Percentiles rank a stretch among this genome's conserved stretches.
These are phyloP conservation scores for Disparrhopalites patrizii DNA, from an alignment of 2,888 invertebrate genomes.

Conservation along the genomic window DNA sequence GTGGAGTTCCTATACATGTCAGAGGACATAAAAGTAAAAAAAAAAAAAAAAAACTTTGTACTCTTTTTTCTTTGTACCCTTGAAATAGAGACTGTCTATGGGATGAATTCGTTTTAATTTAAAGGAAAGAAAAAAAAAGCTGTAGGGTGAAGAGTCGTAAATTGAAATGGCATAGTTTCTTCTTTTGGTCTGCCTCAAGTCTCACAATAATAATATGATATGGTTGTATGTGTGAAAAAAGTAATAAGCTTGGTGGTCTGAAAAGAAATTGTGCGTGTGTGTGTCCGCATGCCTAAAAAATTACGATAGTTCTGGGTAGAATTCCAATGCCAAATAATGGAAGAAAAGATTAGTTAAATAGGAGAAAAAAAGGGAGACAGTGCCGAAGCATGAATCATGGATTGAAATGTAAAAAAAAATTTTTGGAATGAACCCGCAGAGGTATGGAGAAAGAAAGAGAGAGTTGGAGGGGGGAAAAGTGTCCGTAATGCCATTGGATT, in stretches of 20 bases:
- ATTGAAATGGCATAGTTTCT: slow-evolving; percentile 13
- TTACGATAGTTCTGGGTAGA: background rate
- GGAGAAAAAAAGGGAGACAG: slow-evolving; percentile 20
- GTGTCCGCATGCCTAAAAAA: background rate
- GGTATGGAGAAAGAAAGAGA: no score
- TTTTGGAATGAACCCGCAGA: no score
- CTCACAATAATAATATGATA: background rate
- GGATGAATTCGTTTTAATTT: slow-evolving; percentile 21
- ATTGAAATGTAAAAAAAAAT: slow-evolving; percentile 28
- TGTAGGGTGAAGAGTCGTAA: slow-evolving; percentile 21
- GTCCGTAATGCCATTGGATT: slow-evolving; percentile 22
- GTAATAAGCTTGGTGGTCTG: background rate
- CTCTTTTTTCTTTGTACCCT: no score
- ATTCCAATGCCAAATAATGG: slow-evolving; percentile 15
- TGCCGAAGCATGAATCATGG: slow-evolving; percentile 22
- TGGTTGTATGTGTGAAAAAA: background rate
- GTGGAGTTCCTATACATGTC: no score
- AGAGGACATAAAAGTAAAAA: no score
- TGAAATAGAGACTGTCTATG: no score
- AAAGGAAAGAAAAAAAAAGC: slow-evolving; percentile 24
- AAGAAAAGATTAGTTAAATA: slow-evolving; percentile 20
- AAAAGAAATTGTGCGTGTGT: slow-evolving; percentile 6
- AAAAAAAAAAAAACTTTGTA: no score
- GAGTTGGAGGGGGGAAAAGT: slow-evolving; percentile 7
- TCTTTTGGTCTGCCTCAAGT: background rate